Evolutionary conservation across 2,888 invertebrate species (phyloP), one percentile per base, ranked within the genome.

Genomic region (Molorchus minor): DNA sequence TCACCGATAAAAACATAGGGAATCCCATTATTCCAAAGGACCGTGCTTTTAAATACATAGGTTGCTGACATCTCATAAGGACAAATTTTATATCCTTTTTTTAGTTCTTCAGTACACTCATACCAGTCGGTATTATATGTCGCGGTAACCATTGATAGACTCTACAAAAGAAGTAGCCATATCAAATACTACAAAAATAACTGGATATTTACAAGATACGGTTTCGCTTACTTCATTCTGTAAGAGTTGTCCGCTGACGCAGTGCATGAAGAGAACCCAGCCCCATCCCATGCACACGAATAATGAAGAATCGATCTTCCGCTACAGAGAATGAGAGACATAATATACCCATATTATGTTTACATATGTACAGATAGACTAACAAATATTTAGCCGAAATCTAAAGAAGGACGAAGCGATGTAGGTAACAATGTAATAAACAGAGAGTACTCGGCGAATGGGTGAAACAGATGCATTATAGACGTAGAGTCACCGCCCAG

Each of bases 21-120:
- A 16, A 36, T 15, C 16, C 36, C 15, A 36, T 15, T 15, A 36
- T n/a, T 17, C 47, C 33, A 15, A 35, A 35, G 4, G 47, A 49
- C 35, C 19, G n/a, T 4, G 52, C 52, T 41, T 17, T n/a, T 17
- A 52, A 40, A 16, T 5, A 4, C 17, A 40, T 52, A 2, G 19
- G 29, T 13, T 2, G 3, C 17, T 19, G 5, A 19, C 41, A 17
- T 20, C 41, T 17, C 13, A 5, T 15, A 10, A 41, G 16, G 2
- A 41, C 41, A 3, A 41, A 17, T 12, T 12, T n/a, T 3, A 41
- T 20, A 17, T 41, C 41, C 20, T 41, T 41, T 41, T 41, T 20
- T 8, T 20, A 41, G n/a, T 2, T 41, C 41, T 4, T 36, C 36
- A 13, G 36, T 8, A 13, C 17, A 41, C 3, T 41, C 3, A 3